Evolutionary conservation across 2,113 vertebrate genomes (phyloP), one percentile per base, ranked within the genome.

Genomic region (Phalacrocorax brasilianus): DNA sequence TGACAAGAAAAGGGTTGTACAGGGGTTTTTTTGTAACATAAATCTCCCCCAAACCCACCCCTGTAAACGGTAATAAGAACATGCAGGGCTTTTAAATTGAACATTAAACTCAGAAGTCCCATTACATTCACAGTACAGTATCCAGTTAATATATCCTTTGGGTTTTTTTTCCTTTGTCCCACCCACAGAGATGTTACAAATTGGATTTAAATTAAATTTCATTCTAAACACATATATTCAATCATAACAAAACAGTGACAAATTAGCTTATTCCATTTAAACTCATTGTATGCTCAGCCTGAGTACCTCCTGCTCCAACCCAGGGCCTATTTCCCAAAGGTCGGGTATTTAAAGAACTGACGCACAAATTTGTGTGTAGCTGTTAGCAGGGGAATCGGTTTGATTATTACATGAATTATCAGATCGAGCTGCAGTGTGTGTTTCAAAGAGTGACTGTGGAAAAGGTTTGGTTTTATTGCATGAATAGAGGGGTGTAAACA

Each of bases 181-280:
- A 96, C 94, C 95, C 96, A 96, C 89, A n/a, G 84, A 97, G 96
- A 98, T 91, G 82, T 96, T 97, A 97, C 96, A 97, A 97, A 97
- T 97, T 97, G 95, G 96, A 98, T 97, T 97, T 97, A 97, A 98
- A 98, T 97, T 96, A 96, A 97, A 97, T 96, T 96, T 97, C 86
- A 94, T 97, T 97, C 90, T 97, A 98, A 98, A 97, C 91, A 97
- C 92, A 97, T 59, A 81, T 45, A 86, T 97, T 97, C 94, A 96
- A 81, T 98, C 96, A 97, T 89, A 97, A 93, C 87, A 91, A 98
- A 97, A 92, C 89, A 93, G 74, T 93, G 92, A 97, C 95, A 97
- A 97, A 97, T 97, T 95, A 94, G 96, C 89, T 95, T 96, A 96
- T 96, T 93, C 91, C 91, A 84, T 97, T 96, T 96, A 96, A 96